Evolutionary conservation across 2,113 vertebrate genomes (phyloP).

Genomic region (Coptodon bakossiorum): DNA sequence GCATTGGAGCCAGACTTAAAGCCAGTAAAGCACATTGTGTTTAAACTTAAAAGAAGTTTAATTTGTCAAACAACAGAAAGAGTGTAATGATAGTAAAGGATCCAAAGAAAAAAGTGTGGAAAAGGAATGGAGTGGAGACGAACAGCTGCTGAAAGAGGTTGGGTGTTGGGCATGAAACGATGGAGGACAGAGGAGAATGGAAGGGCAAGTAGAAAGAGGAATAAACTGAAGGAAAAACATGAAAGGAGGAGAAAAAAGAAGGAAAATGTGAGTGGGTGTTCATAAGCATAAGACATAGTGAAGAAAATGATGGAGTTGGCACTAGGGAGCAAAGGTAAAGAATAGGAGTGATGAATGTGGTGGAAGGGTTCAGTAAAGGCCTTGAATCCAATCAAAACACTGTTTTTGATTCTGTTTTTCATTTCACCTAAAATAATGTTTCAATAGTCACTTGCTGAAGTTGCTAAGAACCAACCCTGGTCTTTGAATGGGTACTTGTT

Average conservation of each 20-base stretch:
- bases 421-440: conserved; percentile 53
- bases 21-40: background rate
- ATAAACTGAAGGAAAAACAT: background rate
- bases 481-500: conserved; percentile 23
- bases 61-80: background rate
- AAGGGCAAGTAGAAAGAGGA: background rate
- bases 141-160: background rate
- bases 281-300: background rate
- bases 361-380: conserved; percentile 58
- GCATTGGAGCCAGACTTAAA: background rate
- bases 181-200: background rate
- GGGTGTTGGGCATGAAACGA: background rate
- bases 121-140: background rate
- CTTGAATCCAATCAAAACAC: conserved; percentile 49
- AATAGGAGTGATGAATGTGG: conserved; percentile 49
- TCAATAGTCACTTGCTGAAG: conserved; percentile 27
- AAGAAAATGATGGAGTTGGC: conserved; percentile 42
- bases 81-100: background rate
- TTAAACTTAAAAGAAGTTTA: background rate
- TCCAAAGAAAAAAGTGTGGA: background rate
- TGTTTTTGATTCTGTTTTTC: conserved; percentile 49
- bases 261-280: conserved; percentile 19
- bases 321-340: conserved; percentile 49
- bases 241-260: background rate
- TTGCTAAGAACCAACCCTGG: conserved; percentile 27